A percentile compares a stretch with the other conserved stretches of the same genome.
Conservation (phyloP, 2,797 vertebrate genomes). For the Mergus octosetaceus region DNA sequence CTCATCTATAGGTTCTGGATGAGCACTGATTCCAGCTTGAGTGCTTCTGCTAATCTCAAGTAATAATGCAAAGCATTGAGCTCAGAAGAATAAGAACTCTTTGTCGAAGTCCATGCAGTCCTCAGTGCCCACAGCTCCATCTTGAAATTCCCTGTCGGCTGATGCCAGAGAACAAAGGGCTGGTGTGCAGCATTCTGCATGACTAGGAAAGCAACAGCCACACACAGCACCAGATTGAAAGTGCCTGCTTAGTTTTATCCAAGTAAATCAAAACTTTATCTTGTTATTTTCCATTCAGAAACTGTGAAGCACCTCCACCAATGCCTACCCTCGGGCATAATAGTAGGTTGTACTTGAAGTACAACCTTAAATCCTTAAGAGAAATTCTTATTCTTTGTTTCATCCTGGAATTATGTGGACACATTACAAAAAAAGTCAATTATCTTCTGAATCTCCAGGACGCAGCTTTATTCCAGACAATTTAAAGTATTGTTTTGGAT, state of each 20-base stretch:
- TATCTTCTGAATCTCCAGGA: neutral
- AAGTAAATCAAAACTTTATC: neutral
- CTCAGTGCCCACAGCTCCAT: neutral
- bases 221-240: neutral
- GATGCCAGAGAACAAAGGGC: neutral
- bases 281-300: neutral
- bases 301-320: neutral
- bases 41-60: neutral
- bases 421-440: neutral
- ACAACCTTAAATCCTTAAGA: neutral
- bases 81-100: slow-evolving; percentile 15
- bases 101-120: neutral
- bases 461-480: neutral
- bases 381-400: neutral
- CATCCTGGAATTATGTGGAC: neutral
- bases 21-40: neutral
- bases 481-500: neutral
- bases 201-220: neutral
- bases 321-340: neutral
- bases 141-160: neutral
- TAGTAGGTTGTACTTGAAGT: neutral
- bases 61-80: neutral
- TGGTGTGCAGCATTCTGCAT: neutral
- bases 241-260: neutral
- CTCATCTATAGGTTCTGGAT: neutral